Evolutionary conservation across 2,113 vertebrate species (phyloP).

Genomic region (Corythornis cristatus): DNA sequence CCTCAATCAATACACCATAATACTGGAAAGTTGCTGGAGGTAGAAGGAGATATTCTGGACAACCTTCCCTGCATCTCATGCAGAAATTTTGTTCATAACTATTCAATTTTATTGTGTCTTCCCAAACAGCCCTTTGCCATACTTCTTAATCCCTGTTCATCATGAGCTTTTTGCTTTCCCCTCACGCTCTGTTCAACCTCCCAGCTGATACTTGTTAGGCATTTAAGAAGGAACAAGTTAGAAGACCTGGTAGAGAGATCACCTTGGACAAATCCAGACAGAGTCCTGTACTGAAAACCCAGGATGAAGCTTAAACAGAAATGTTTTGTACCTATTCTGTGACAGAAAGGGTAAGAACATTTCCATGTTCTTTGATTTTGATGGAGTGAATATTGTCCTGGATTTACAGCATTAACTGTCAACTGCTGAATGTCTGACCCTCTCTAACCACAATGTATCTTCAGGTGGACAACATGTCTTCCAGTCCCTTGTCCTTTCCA

Average conservation of each 20-base stretch:
- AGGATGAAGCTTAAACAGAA: neutral
- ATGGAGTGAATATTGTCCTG: neutral
- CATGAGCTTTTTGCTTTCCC: neutral
- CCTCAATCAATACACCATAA: neutral
- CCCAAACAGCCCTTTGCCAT: neutral
- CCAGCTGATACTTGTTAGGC: neutral
- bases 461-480: neutral
- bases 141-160: neutral
- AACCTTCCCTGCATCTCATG: neutral
- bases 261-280: neutral
- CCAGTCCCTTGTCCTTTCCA: neutral
- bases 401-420: neutral
- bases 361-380: neutral
- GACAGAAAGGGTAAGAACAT: neutral
- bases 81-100: neutral
- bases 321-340: neutral
- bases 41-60: neutral
- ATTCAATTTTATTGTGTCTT: neutral
- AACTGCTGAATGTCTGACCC: neutral
- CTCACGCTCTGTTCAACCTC: neutral
- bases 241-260: neutral
- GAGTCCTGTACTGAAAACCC: neutral
- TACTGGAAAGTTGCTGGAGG: neutral
- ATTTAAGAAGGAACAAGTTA: neutral
- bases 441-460: neutral